Conservation (phyloP, 1,140 invertebrate species). For the Chironomus striatipennis region DNA sequence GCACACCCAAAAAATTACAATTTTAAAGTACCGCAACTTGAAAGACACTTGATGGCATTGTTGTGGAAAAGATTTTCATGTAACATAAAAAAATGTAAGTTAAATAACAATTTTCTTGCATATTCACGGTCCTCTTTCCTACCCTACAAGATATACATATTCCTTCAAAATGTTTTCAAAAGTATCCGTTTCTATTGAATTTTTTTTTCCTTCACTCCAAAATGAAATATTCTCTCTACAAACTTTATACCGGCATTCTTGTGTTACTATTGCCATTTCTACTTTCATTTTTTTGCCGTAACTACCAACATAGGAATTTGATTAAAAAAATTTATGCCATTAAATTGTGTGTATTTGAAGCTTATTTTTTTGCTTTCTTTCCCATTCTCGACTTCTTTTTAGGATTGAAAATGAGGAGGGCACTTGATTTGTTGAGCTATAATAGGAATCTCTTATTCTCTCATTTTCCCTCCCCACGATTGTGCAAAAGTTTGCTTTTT, state of each 20-base stretch:
- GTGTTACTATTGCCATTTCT: too few species aligned
- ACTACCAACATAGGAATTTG: slow-evolving; percentile 22
- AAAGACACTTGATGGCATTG: too few species aligned
- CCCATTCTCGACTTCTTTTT: neutral
- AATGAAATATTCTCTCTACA: neutral
- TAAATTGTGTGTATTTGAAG: slow-evolving; percentile 23
- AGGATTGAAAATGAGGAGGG: neutral
- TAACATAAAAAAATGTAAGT: neutral
- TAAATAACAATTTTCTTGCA: too few species aligned
- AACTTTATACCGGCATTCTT: neutral
- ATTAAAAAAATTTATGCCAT: slow-evolving; percentile 23
- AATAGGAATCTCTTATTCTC: neutral
- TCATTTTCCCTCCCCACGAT: neutral
- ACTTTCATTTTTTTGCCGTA: neutral
- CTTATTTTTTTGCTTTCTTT: neutral
- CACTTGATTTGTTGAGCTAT: slow-evolving; percentile 16
- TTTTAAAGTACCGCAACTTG: neutral
- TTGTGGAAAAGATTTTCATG: neutral
- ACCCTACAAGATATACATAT: neutral
- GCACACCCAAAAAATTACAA: neutral
- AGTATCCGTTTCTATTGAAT: neutral
- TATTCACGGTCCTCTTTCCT: neutral
- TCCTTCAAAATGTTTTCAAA: too few species aligned
- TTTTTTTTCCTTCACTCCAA: neutral
- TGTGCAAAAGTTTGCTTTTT: neutral